A percentile compares a stretch with the other conserved stretches of the same genome.
Evolutionary conservation across 2,113 vertebrate species (phyloP).

Genomic region (Hippolais icterina): DNA sequence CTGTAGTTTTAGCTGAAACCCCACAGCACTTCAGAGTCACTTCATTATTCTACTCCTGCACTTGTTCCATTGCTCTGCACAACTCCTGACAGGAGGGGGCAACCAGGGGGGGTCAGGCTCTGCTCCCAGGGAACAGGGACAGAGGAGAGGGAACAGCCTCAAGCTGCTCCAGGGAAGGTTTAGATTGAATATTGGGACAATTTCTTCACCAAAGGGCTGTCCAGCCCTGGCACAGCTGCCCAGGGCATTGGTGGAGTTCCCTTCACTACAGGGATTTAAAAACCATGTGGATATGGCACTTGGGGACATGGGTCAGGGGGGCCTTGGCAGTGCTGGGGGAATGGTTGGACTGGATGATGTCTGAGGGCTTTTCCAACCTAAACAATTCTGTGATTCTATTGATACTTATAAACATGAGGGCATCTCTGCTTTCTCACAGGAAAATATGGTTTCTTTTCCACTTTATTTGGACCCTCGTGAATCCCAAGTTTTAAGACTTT

Average conservation of each 20-base stretch:
- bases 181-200: background rate
- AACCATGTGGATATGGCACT: rapidly evolving
- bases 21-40: background rate
- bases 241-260: background rate
- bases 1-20: background rate
- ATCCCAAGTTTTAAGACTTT: background rate
- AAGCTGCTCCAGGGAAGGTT: rapidly evolving
- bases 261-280: background rate
- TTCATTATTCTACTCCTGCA: background rate
- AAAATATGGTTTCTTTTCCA: background rate
- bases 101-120: rapidly evolving
- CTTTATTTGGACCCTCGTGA: background rate
- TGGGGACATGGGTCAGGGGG: background rate
- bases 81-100: background rate
- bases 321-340: background rate
- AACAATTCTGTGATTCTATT: background rate
- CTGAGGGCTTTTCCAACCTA: background rate
- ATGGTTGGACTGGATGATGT: rapidly evolving
- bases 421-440: background rate
- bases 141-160: rapidly evolving
- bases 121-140: background rate
- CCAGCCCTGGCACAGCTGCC: background rate
- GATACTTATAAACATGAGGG: background rate
- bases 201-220: rapidly evolving
- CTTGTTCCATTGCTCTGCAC: background rate